Base-by-base conservation (phyloP, 1,140 invertebrate genomes). In the Drosophila pruinosa region DNA sequence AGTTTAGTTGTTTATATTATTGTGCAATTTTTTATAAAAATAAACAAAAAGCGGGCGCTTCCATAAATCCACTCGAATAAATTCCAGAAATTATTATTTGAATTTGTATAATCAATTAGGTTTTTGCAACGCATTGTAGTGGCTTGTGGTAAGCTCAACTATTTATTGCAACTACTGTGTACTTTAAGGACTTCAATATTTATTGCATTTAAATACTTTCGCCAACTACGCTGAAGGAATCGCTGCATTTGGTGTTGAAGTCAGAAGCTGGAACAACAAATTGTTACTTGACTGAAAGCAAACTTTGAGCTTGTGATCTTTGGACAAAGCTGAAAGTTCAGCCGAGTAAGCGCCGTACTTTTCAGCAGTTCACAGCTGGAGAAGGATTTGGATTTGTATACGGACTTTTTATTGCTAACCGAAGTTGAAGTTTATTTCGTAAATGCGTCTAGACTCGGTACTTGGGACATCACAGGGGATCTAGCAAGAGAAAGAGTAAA, bases 391-490 rank as follows among this genome's bases (percentile, higher is more conserved):
- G 7, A 26, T 63, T 72, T 58, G n/a, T 17, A 15, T 56, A 22
- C 36, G 12, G 19, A 48, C 43, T 58, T 58, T 72, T 75, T 72
- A 73, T 63, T 69, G 70, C 63, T 26, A 26, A 12, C 36, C 68
- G 5, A 36, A 58, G 61, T 69, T 45, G 52, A 73, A 56, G 43
- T 65, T 71, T 64, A 71, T 64, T 74, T 63, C 41, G 15, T 58
- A 71, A 71, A 63, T 62, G 62, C 52, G 73, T 69, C 73, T 75
- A 75, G 70, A 75, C 73, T 36, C 26, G 50, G 2, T 10, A 21
- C 34, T 22, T 22, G 64, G 15, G 22, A 50, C 6, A 43, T 7
- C 24, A 5, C 8, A 21, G 8, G 38, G 19, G 8, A 5, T 34
- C 8, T n/a, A 14, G 8, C 1, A 8, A 15, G 15, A 14, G 15